Base-by-base conservation (phyloP, 1,140 invertebrate species). In the Pararge aegeria region DNA sequence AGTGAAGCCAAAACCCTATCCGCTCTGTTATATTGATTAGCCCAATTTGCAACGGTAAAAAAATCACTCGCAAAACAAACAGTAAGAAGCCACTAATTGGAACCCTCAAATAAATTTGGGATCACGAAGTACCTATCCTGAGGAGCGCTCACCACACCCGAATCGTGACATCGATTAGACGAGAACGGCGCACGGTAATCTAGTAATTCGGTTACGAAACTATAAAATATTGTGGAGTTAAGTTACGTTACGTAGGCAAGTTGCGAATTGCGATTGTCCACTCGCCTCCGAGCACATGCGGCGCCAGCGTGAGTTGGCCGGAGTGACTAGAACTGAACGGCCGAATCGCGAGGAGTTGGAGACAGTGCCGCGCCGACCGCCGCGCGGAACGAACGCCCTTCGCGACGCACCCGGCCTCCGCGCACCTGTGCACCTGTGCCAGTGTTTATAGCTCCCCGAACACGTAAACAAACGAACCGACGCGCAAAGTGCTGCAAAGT, bases 161-260 rank as follows among this genome's bases (percentile, higher is more conserved):
- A 76, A 76, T 83, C 80, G 77, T 80, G 73, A 84, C 75, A 79
- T 76, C 76, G 80, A 81, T 82, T 83, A 82, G 72, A 84, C 71
- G 61, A 67, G 72, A 80, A 67, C 70, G 71, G 68, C 69, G 70
- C 68, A 68, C 73, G 63, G 76, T 83, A 84, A 87, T 86, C 81
- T 71, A 82, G 73, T 79, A 80, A 80, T 72, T 80, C 72, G 73
- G 72, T 88, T 86, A 84, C 85, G 81, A 83, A 86, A 88, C 76
- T 83, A 83, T 83, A 83, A 85, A 83, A 83, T 83, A 87, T 87
- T 83, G 80, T 78, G 73, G 79, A 80, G 78, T 83, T 83, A 81
- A 84, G 79, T 87, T 86, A 83, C 80, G 76, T 79, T 80, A 78
- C 63, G 72, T 73, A 72, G 68, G 68, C 66, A 73, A 79, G 74